phyloP scores from a whole-genome alignment of 53 echinoderm and acorn worm species.

The Henricia sp. region DNA sequence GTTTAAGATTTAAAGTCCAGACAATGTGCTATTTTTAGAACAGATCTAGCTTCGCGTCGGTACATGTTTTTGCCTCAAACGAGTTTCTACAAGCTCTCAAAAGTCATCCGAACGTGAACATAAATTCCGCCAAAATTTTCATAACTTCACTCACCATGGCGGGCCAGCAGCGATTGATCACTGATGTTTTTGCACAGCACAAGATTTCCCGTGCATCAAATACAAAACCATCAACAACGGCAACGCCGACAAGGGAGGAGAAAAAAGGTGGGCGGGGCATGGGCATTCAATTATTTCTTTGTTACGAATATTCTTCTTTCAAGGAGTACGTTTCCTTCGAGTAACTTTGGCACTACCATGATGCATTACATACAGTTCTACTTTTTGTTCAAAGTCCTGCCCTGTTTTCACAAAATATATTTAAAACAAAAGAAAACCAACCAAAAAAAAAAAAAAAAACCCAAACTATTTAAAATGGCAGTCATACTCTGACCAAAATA shows the following conservation, averaged over 20 bases:
- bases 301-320: background rate
- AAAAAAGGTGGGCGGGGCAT: background rate
- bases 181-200: slow-evolving; percentile 55
- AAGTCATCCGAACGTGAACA: background rate
- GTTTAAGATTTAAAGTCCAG: slow-evolving; percentile 11
- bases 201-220: slow-evolving; percentile 27
- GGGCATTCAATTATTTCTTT: background rate
- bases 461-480: too few relatives aligned
- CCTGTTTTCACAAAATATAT: too few relatives aligned
- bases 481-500: too few relatives aligned
- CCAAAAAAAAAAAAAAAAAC: too few relatives aligned
- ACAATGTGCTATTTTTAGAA: background rate
- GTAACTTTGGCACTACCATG: too few relatives aligned
- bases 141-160: slow-evolving; percentile 29
- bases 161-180: slow-evolving; percentile 56
- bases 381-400: too few relatives aligned
- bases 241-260: background rate
- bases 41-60: background rate
- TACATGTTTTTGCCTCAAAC: background rate
- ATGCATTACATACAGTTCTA: too few relatives aligned
- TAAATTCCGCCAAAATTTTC: background rate
- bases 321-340: background rate
- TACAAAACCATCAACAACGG: background rate
- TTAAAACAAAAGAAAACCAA: too few relatives aligned
- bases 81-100: background rate